These are phyloP conservation scores for Aviceda subcristata DNA, from an alignment of 2,113 vertebrate genomes.

Conservation along the genomic window DNA sequence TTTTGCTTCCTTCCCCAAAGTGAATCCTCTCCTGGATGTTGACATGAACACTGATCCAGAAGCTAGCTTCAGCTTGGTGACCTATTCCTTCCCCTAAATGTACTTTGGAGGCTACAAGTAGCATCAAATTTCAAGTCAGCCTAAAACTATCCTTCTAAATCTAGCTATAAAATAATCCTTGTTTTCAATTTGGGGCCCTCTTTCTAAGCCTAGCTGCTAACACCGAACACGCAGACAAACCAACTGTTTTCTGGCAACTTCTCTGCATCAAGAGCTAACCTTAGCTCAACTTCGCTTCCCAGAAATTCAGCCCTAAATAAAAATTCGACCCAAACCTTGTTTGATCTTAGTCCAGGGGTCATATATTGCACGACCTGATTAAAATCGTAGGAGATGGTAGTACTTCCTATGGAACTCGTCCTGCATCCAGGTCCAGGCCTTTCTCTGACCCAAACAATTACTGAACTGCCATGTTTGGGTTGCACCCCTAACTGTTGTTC, in stretches of 20 bases:
- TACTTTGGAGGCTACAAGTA: background rate
- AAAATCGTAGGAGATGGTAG: background rate
- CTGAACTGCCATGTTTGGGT: background rate
- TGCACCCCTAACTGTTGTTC: background rate
- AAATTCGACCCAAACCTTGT: background rate
- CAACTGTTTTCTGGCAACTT: background rate
- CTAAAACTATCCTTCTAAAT: background rate
- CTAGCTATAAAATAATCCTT: background rate
- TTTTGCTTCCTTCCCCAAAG: too few relatives aligned
- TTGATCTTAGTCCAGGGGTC: background rate
- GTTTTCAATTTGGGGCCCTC: background rate
- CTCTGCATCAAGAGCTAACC: background rate
- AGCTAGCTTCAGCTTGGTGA: too few relatives aligned
- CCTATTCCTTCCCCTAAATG: too few relatives aligned
- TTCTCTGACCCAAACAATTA: background rate
- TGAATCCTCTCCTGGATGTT: too few relatives aligned
- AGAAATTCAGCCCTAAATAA: background rate
- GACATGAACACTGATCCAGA: too few relatives aligned
- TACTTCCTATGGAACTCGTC: background rate
- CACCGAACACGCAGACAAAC: background rate
- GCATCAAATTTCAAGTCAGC: background rate
- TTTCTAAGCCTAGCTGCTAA: background rate
- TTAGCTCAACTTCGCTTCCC: background rate
- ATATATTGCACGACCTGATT: background rate
- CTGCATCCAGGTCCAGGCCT: background rate